These are phyloP conservation scores for Adelognathus sp. DNA, from an alignment of 2,888 invertebrate genomes.

Conservation along the genomic window DNA sequence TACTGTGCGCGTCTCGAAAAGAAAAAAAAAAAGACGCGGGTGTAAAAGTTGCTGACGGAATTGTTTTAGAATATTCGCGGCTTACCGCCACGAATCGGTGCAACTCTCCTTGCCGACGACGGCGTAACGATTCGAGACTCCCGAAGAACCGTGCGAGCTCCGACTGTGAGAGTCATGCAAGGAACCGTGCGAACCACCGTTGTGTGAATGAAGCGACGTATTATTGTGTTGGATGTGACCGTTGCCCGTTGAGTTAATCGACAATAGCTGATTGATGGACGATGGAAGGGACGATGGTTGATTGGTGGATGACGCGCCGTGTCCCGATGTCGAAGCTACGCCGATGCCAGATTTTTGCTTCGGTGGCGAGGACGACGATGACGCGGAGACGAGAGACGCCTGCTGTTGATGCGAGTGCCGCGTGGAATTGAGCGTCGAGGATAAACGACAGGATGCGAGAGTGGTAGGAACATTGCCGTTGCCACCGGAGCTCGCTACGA, in stretches of 20 bases:
- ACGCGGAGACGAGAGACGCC: constrained; percentile 30
- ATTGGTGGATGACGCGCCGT: constrained; percentile 17
- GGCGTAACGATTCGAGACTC: constrained; percentile 54
- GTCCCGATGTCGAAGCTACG: neutral
- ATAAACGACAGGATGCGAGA: constrained; percentile 38
- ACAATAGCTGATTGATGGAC: constrained; percentile 45
- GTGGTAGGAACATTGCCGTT: constrained; percentile 45
- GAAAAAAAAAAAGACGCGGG: neutral
- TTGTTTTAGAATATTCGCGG: no score
- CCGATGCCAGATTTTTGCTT: constrained; percentile 2
- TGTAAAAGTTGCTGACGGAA: no score
- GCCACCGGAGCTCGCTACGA: constrained; percentile 30
- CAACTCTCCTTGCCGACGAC: constrained; percentile 54
- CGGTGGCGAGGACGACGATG: neutral
- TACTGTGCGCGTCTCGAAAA: neutral
- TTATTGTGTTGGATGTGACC: constrained; percentile 45
- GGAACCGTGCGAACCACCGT: constrained; percentile 66
- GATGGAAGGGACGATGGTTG: constrained; percentile 52
- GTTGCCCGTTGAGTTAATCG: constrained; percentile 3
- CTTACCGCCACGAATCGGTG: constrained; percentile 59
- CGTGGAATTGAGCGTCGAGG: constrained; percentile 30
- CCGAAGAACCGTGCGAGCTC: constrained; percentile 68
- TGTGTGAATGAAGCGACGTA: constrained; percentile 62
- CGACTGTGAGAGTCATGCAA: constrained; percentile 69
- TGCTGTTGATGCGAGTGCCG: constrained; percentile 51